phyloP scores from a whole-genome alignment of 1,140 invertebrate species.

The Nebria ingens region DNA sequence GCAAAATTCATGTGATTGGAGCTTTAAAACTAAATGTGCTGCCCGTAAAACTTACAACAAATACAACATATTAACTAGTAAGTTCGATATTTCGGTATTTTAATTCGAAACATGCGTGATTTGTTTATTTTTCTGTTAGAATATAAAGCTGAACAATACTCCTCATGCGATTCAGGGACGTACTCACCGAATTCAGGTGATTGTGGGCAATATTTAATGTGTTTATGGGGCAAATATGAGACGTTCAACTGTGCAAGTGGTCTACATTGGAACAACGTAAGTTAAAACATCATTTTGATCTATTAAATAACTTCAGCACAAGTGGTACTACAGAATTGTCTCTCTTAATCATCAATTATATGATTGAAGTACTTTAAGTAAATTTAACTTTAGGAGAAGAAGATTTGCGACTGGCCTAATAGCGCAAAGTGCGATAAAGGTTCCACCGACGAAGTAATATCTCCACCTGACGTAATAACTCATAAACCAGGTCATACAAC shows the following conservation, averaged over 20 bases:
- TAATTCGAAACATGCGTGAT: background rate
- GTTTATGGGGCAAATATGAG: conserved; percentile 66
- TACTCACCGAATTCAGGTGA: conserved; percentile 53
- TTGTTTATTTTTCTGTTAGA: conserved; percentile 21
- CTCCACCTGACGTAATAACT: conserved; percentile 13
- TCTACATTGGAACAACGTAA: conserved; percentile 65
- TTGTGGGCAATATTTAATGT: conserved; percentile 64
- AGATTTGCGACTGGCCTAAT: conserved; percentile 69
- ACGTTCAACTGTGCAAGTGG: conserved; percentile 60
- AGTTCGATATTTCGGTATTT: background rate
- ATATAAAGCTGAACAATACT: conserved; percentile 30
- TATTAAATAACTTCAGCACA: background rate
- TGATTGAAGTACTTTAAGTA: conserved; percentile 8
- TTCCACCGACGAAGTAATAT: conserved; percentile 8
- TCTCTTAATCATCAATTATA: no score
- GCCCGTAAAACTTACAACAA: conserved; percentile 16
- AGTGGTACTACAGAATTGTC: background rate
- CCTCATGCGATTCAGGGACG: conserved; percentile 50
- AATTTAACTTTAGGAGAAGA: conserved; percentile 31
- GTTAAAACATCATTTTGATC: conserved; percentile 15
- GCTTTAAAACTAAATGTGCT: conserved; percentile 37
- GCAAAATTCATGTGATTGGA: conserved; percentile 58
- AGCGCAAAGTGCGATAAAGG: conserved; percentile 50
- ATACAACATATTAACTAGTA: conserved; percentile 9
- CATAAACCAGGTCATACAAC: conserved; percentile 3